phyloP scores from a whole-genome alignment of 2,113 vertebrate species.

The Campylorhamphus procurvoides region DNA sequence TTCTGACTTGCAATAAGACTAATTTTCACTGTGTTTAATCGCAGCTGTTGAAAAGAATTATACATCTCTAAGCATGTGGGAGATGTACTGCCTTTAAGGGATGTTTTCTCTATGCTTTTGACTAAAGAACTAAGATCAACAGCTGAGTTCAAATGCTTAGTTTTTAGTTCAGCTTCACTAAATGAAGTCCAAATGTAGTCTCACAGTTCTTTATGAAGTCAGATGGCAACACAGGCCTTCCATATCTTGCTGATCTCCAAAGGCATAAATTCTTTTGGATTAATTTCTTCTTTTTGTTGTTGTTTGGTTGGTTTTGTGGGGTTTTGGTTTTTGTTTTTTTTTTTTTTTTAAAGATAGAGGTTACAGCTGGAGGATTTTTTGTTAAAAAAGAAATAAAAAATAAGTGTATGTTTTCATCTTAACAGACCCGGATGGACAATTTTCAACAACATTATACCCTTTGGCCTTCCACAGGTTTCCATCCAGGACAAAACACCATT shows the following conservation, averaged over 20 bases:
- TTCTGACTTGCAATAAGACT: background rate
- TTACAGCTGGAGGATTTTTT: background rate
- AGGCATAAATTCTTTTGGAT: background rate
- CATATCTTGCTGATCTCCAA: background rate
- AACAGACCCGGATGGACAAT: background rate
- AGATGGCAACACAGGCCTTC: background rate
- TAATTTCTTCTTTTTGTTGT: background rate
- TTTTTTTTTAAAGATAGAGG: background rate
- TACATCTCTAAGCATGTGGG: background rate
- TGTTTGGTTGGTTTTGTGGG: background rate
- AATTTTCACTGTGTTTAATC: background rate
- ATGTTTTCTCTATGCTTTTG: background rate
- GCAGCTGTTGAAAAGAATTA: background rate
- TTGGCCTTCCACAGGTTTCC: background rate
- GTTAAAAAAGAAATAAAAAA: background rate
- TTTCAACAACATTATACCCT: background rate
- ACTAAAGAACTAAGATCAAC: background rate
- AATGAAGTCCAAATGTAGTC: background rate
- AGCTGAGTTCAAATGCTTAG: background rate
- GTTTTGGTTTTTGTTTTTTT: too few relatives aligned
- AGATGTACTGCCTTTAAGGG: background rate
- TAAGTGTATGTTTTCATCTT: background rate
- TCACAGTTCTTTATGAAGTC: background rate
- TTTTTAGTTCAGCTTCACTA: fast-evolving
- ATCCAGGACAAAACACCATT: background rate